Evolutionary conservation across 1,140 invertebrate genomes (phyloP), one percentile per base, ranked within the genome.

Genomic region (Metaphire vulgaris): DNA sequence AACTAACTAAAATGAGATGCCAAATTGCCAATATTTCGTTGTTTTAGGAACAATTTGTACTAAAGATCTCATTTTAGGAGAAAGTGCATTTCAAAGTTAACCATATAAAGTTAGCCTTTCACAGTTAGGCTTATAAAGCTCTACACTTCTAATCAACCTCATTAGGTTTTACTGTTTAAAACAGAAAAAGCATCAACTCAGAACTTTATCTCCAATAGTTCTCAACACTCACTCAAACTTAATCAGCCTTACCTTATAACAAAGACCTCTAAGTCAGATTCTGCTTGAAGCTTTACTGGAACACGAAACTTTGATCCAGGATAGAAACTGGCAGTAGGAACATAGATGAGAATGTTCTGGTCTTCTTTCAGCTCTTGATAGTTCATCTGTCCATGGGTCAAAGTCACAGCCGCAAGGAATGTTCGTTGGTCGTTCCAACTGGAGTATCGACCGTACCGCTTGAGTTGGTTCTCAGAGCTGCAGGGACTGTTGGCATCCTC

Each of bases 301-400:
- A 95, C 89, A 84, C 95, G 92, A 64, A 95, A 87, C 79, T 92
- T 90, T 21, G 93, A 93, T 80, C 92, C 90, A 0, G 93, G 93
- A 86, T 94, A 95, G 1, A 95, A 86, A 0, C 92, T 91, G 33
- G 91, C 90, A 82, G 94, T 91, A 0, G 94, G 93, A 21, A 95
- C 87, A 26, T 95, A 85, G 26, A 95, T 89, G 0, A 91, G 91
- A 0, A 95, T 87, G 31, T 90, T 89, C 64, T 94, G 92, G 77
- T 93, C 92, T 69, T 91, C 88, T 72, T 91, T 90, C 29, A 94
- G 87, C 83, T 95, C 92, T 79, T 92, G 90, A 81, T 94, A 95
- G 1, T 91, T 90, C 26, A 90, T 90, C n/a, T 90, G 90, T 71
- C 92, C 91, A 0, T 91, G 90, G 0, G 90, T 89, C 56, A 95